Conservation (phyloP, 2,888 invertebrate genomes). For the Phlogophora meticulosa region DNA sequence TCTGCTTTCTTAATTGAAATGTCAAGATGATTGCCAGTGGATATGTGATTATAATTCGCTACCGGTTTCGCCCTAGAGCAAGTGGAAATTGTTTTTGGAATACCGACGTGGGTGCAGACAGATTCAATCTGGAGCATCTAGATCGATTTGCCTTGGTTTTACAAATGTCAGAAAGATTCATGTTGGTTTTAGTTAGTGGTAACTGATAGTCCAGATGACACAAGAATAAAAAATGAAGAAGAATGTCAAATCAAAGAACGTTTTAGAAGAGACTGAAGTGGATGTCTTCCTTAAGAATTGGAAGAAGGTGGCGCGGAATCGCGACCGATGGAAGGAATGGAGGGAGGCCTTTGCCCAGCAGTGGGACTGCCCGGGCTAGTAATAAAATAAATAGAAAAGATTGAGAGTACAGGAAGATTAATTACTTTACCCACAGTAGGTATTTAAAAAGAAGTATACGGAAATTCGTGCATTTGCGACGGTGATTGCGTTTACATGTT, state of each 20-base stretch:
- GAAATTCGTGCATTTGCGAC: neutral
- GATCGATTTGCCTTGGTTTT: conserved; percentile 1
- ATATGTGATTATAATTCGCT: conserved; percentile 73
- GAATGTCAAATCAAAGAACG: conserved; percentile 1
- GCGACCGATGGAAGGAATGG: too few relatives aligned
- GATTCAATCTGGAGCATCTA: conserved; percentile 44
- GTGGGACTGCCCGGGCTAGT: too few relatives aligned
- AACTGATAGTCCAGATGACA: neutral
- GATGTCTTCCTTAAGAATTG: too few relatives aligned
- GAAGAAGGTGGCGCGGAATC: too few relatives aligned
- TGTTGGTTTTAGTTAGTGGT: conserved; percentile 3
- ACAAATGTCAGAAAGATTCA: conserved; percentile 3
- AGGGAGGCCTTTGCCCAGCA: too few relatives aligned
- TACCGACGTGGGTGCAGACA: conserved; percentile 31
- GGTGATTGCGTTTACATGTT: neutral
- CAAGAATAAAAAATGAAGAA: neutral
- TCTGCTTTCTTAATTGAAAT: conserved; percentile 73
- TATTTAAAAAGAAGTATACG: neutral
- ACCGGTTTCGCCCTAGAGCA: conserved; percentile 66
- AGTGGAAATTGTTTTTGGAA: conserved; percentile 58
- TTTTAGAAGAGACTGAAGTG: too few relatives aligned
- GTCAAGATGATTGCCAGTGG: conserved; percentile 71
- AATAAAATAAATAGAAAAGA: neutral
- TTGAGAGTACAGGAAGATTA: neutral
- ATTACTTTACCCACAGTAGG: neutral